A percentile compares a stretch with the other conserved stretches of the same genome.
Evolutionary conservation across 2,888 invertebrate species (phyloP).

Genomic region (Leptopilina drosophilae): DNA sequence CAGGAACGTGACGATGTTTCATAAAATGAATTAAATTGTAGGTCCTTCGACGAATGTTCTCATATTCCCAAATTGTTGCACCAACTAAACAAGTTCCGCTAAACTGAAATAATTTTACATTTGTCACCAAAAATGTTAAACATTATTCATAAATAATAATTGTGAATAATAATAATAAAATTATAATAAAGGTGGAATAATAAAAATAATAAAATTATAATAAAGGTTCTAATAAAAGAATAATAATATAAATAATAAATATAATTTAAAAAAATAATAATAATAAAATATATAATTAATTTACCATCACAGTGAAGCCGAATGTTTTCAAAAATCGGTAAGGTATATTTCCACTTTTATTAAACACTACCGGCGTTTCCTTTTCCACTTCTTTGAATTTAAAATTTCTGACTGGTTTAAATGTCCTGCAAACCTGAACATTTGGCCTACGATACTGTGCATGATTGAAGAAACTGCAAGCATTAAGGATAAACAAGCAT

Average conservation of each 20-base stretch:
- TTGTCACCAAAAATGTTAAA: no score
- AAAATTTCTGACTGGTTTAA: conserved; percentile 62
- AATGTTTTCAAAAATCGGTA: conserved; percentile 81
- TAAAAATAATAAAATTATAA: not conserved
- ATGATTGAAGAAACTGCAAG: conserved; percentile 65
- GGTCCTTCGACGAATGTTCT: conserved; percentile 78
- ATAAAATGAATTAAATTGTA: conserved; percentile 61
- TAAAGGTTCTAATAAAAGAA: not conserved
- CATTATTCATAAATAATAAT: no score
- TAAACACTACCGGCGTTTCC: conserved; percentile 49
- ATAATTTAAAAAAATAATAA: conserved; percentile 31
- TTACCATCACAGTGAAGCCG: conserved; percentile 83
- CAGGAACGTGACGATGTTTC: conserved; percentile 54
- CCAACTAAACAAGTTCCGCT: conserved; percentile 84
- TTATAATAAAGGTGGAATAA: no score
- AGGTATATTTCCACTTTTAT: conserved; percentile 77
- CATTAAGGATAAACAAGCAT: conserved; percentile 1
- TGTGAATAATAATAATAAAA: no score
- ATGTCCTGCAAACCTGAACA: conserved; percentile 54
- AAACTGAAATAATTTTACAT: conserved; percentile 78
- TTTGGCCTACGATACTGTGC: conserved; percentile 59
- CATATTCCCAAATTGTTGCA: conserved; percentile 93
- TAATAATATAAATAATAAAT: conserved; percentile 27
- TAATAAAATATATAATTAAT: conserved; percentile 58
- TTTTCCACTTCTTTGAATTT: conserved; percentile 50